Evolutionary conservation across 2,888 invertebrate genomes (phyloP), one percentile per base, ranked within the genome.

Genomic region (Amblyteles armatorius): DNA sequence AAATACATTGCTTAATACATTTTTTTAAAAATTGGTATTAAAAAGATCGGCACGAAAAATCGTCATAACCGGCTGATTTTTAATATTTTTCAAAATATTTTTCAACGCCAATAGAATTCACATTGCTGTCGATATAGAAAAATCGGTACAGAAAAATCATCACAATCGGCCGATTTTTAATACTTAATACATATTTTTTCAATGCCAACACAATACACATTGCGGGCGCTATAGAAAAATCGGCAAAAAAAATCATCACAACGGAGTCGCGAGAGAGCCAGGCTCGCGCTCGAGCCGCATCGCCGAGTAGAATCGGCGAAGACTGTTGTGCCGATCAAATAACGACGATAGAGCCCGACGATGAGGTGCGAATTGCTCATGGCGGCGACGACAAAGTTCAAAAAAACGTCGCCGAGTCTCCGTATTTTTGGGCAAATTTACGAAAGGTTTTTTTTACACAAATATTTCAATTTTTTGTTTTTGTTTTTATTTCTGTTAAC

Each of bases 361-460:
- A 36, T 52, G 63, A 29, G 7, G 33, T 33, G 48, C 48, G 44
- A 9, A 78, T 48, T 19, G 48, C n/a, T n/a, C 29, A 44, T 6
- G 29, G 33, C 33, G 9, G 65, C 9, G 22, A 71, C 69, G 71
- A 79, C 11, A 40, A 57, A 11, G 22, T 3, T 40, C 63, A 48
- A 16, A 65, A 26, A 81, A 65, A 65, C 16, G 55, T 19, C 22
- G 57, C 60, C 0, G 69, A 57, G 48, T 74, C 69, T 48, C 33
- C 63, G 16, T 65, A 48, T n/a, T 79, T 26, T 65, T 84, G 81
- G 82, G 33, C n/a, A 13, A 55, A 57, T 71, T 65, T 84, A 63
- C 84, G 69, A 76, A 82, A 84, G 84, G 82, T 84, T 65, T 26
- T 65, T 19, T 13, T 72, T 13, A 13, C 13, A 13, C 1, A 57